phyloP scores from a whole-genome alignment of 2,797 vertebrate species.

The Champsocephalus gunnari region DNA sequence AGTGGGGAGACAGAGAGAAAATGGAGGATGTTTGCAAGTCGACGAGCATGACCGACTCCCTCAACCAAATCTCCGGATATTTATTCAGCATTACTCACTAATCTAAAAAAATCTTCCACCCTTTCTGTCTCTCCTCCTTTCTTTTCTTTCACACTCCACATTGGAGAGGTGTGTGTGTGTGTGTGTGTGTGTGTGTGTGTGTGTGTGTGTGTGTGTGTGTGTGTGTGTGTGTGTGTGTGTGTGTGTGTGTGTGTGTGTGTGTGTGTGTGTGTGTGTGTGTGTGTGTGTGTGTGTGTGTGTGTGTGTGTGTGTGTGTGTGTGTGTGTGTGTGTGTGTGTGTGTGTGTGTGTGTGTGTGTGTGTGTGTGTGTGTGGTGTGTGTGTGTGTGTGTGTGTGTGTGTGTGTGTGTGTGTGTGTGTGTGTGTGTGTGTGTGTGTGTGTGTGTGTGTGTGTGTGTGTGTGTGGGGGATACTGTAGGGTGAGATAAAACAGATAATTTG shows the following conservation, averaged over 20 bases:
- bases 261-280: slow-evolving; percentile 9
- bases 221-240: slow-evolving; percentile 6
- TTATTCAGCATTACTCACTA: slow-evolving; percentile 84
- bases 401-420: too few relatives aligned
- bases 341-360: slow-evolving; percentile 7
- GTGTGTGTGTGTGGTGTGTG: background rate
- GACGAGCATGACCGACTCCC: slow-evolving; percentile 82
- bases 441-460: slow-evolving; percentile 5
- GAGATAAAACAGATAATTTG: slow-evolving; percentile 69
- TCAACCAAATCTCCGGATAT: slow-evolving; percentile 83
- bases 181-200: slow-evolving; percentile 1
- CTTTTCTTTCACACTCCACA: slow-evolving; percentile 42
- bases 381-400: slow-evolving; percentile 11
- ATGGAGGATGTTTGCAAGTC: slow-evolving; percentile 84
- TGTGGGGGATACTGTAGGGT: slow-evolving; percentile 30
- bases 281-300: slow-evolving; percentile 1
- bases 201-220: slow-evolving; percentile 7
- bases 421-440: too few relatives aligned
- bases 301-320: slow-evolving; percentile 9
- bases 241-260: slow-evolving; percentile 4
- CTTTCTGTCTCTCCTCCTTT: slow-evolving; percentile 53
- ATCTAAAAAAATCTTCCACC: slow-evolving; percentile 74
- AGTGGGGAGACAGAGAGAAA: slow-evolving; percentile 67
- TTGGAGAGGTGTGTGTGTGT: slow-evolving; percentile 19
- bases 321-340: slow-evolving; percentile 1